Evolutionary conservation across 2,888 invertebrate genomes (phyloP).

Genomic region (Galerucella calmariensis): DNA sequence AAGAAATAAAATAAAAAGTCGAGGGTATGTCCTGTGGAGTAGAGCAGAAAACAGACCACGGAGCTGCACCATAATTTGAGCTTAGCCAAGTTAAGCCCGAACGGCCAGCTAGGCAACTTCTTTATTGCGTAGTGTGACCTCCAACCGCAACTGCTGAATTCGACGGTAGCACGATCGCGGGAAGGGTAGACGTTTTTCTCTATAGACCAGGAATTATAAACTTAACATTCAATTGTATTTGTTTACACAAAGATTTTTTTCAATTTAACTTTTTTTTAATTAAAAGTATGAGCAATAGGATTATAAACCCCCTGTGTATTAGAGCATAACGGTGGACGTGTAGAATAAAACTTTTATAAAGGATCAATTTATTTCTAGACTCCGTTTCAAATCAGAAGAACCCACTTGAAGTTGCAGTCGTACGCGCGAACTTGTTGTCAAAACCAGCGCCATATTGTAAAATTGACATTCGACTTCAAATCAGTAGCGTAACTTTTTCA

Average conservation of each 20-base stretch:
- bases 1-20: conserved; percentile 47
- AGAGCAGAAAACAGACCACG: conserved; percentile 44
- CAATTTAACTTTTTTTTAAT: too few relatives aligned
- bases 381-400: too few relatives aligned
- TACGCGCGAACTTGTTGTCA: too few relatives aligned
- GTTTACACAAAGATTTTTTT: neutral
- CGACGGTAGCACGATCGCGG: conserved; percentile 38
- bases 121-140: conserved; percentile 60
- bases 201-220: conserved; percentile 16
- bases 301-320: too few relatives aligned
- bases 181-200: conserved; percentile 37
- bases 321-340: too few relatives aligned
- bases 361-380: too few relatives aligned
- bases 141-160: conserved; percentile 59
- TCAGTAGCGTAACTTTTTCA: too few relatives aligned
- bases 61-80: conserved; percentile 60
- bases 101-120: conserved; percentile 58
- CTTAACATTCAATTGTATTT: neutral
- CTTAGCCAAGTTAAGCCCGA: conserved; percentile 59
- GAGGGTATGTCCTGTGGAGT: conserved; percentile 32
- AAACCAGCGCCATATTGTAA: too few relatives aligned
- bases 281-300: too few relatives aligned
- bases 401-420: too few relatives aligned
- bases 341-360: too few relatives aligned
- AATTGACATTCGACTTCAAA: too few relatives aligned